Evolutionary conservation across 2,888 invertebrate genomes (phyloP), one percentile per base, ranked within the genome.

Genomic region (Argynnis bischoffii): DNA sequence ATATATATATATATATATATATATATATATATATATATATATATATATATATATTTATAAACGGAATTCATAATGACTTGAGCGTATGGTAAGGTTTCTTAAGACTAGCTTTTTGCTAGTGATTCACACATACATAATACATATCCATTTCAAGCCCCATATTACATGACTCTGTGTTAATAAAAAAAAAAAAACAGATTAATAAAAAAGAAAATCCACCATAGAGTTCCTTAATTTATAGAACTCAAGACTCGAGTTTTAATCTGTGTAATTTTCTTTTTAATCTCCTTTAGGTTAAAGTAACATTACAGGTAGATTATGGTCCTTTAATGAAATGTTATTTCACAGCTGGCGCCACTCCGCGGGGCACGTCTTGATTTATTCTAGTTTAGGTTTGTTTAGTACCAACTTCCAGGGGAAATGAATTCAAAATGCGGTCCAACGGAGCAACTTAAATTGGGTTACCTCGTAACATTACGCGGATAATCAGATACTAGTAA

Each of bases 341-440:
- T 51, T 51, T 41, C 61, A 61, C 51, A 41, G 51, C 35, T 50
- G 50, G 51, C 51, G 35, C 31, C 61, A 51, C 35, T 21, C 41
- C 31, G 51, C 50, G 61, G 61, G 21, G 14, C 8, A 6, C 6
- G 50, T 21, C 18, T 16, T 61, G 61, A 61, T 61, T 61, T 61
- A 61, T 53, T 6, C n/a, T 18, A 35, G 15, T 59, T 61, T 26
- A 53, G 35, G 31, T 41, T 35, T 41, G 64, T 64, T 50, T 16
- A 41, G 48, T 48, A 55, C 67, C 64, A 48, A 41, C 41, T 48
- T 59, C 67, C 64, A 48, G 47, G 66, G 66, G 66, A 69, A 67
- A 69, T 69, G 67, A 69, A 69, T 67, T 48, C 55, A 46, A 60
- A 61, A 60, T 69, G 55, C 53, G 26, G 55, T 66, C 66, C 60